Conservation (phyloP, 2,113 vertebrate species). For the Xiphophorus hellerii region DNA sequence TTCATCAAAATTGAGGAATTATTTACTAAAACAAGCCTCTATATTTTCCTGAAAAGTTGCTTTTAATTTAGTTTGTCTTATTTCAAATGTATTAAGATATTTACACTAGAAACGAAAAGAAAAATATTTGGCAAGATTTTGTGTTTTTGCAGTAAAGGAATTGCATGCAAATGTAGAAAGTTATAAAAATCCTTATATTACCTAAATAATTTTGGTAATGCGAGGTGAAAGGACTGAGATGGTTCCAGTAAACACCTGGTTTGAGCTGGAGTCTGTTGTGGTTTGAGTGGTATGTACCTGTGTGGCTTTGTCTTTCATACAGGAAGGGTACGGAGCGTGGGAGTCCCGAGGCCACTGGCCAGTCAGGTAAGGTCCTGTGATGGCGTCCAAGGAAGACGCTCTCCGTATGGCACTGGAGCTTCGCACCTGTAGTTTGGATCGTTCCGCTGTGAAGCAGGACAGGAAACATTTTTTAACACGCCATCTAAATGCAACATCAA, state of each 20-base stretch:
- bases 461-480: constrained; percentile 10
- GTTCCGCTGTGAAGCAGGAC: constrained; percentile 83
- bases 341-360: constrained; percentile 97
- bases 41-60: no score
- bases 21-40: no score
- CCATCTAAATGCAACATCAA: neutral
- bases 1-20: no score
- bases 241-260: neutral
- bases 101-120: no score
- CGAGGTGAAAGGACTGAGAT: neutral
- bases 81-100: no score
- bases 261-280: neutral
- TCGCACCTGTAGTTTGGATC: constrained; percentile 88
- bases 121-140: no score
- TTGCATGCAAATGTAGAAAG: no score
- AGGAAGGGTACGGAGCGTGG: constrained; percentile 89
- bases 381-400: constrained; percentile 93
- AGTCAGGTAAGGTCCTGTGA: constrained; percentile 95
- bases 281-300: constrained; percentile 83
- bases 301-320: constrained; percentile 98
- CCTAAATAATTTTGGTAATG: neutral
- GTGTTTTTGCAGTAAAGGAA: no score
- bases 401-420: constrained; percentile 88
- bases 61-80: no score
- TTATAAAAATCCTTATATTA: no score